Evolutionary conservation across 92 coral and sea anemone species (phyloP).

Genomic region (Zoanthus sociatus): DNA sequence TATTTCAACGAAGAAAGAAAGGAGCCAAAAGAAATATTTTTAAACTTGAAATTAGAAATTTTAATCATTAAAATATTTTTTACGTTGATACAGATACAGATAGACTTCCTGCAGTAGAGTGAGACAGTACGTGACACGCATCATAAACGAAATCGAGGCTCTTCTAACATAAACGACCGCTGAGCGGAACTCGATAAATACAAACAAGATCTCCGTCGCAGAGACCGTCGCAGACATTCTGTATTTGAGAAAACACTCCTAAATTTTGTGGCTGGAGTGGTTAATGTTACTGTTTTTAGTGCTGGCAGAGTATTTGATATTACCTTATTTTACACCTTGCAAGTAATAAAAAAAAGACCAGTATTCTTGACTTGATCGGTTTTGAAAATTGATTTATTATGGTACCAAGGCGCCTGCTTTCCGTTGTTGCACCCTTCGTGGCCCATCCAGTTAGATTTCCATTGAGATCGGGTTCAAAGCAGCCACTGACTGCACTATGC

Average conservation of each 20-base stretch:
- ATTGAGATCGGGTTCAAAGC: not conserved
- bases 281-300: not conserved
- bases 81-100: not conserved
- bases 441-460: slow-evolving; percentile 19
- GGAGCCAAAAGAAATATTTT: not conserved
- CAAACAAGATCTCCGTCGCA: not conserved
- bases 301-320: not conserved
- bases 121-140: not conserved
- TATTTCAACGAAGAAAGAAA: not conserved
- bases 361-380: not conserved
- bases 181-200: not conserved
- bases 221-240: not conserved
- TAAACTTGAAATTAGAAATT: not conserved
- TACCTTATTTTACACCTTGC: no score
- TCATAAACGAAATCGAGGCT: not conserved
- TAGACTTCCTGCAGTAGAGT: not conserved
- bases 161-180: not conserved
- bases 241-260: no score
- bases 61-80: not conserved
- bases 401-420: slow-evolving; percentile 6
- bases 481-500: slow-evolving; percentile 5
- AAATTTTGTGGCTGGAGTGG: not conserved
- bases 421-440: not conserved
- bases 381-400: not conserved
- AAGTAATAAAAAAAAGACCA: not conserved